phyloP scores from a whole-genome alignment of 2,113 vertebrate genomes.

The Aepyceros melampus region DNA sequence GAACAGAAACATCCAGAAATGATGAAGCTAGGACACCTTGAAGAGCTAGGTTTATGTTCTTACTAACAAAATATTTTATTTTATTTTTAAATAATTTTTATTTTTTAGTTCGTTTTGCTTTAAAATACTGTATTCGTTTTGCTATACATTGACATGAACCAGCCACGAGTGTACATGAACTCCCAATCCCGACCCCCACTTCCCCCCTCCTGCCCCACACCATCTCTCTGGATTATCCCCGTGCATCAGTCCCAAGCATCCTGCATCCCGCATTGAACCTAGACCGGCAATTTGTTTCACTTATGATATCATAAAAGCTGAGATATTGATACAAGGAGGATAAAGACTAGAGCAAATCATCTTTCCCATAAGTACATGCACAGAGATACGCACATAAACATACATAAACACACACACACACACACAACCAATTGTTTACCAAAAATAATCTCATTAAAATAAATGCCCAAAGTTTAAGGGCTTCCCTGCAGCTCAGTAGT shows the following conservation, averaged over 20 bases:
- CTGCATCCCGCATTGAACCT: no score
- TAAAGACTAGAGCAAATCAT: background rate
- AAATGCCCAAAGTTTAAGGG: background rate
- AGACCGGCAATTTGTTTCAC: no score
- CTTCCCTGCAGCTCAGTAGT: background rate
- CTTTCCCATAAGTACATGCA: background rate
- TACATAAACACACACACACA: background rate
- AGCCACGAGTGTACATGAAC: no score
- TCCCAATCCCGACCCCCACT: no score
- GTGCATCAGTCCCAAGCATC: no score
- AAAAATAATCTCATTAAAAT: background rate
- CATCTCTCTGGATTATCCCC: no score
- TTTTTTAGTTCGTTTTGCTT: no score
- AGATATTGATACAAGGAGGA: background rate
- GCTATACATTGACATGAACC: no score
- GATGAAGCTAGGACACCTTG: background rate
- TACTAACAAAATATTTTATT: background rate
- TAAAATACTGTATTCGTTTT: no score
- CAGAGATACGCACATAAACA: background rate
- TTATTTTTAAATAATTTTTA: no score
- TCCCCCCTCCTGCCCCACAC: no score
- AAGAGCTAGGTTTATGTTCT: background rate
- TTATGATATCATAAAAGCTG: no score
- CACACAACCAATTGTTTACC: background rate
- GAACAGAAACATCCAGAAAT: background rate